Conservation (phyloP, 1,140 invertebrate genomes). For the Drosophila virilis region DNA sequence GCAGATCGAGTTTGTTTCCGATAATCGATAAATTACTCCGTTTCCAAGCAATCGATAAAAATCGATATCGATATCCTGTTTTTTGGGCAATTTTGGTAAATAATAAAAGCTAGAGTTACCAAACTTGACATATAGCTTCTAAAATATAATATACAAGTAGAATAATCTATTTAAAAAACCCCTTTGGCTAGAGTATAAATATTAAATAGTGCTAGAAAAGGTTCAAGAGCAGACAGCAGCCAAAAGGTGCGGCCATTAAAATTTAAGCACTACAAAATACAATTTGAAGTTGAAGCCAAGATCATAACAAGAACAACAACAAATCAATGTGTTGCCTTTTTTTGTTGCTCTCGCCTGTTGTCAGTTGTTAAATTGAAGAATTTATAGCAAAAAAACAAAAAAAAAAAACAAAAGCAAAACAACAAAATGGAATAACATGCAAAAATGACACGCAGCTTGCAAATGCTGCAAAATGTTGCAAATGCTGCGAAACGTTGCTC, state of each 20-base stretch:
- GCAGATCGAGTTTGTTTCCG: too few species aligned
- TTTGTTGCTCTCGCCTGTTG: conserved; percentile 36
- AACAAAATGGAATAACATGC: conserved; percentile 54
- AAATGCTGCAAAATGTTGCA: conserved; percentile 47
- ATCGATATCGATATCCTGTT: too few species aligned
- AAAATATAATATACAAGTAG: too few species aligned
- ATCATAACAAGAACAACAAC: conserved; percentile 18
- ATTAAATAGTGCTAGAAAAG: conserved; percentile 5
- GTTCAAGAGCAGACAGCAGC: conserved; percentile 17
- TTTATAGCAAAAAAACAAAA: conserved; percentile 29
- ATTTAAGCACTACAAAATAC: conserved; percentile 45
- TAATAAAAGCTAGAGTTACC: too few species aligned
- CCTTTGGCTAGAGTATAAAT: neutral
- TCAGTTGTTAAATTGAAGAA: conserved; percentile 66
- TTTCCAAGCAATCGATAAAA: too few species aligned
- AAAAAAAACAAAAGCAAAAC: conserved; percentile 2
- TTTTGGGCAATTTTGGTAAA: too few species aligned
- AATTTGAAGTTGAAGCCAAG: conserved; percentile 40
- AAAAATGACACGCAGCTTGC: conserved; percentile 70
- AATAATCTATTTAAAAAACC: neutral
- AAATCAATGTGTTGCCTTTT: conserved; percentile 15
- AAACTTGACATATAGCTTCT: too few species aligned
- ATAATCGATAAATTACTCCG: too few species aligned
- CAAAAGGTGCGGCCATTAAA: conserved; percentile 58
- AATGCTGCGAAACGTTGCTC: conserved; percentile 56